Conservation (phyloP, 2,888 invertebrate genomes). For the Epinotia bilunana region DNA sequence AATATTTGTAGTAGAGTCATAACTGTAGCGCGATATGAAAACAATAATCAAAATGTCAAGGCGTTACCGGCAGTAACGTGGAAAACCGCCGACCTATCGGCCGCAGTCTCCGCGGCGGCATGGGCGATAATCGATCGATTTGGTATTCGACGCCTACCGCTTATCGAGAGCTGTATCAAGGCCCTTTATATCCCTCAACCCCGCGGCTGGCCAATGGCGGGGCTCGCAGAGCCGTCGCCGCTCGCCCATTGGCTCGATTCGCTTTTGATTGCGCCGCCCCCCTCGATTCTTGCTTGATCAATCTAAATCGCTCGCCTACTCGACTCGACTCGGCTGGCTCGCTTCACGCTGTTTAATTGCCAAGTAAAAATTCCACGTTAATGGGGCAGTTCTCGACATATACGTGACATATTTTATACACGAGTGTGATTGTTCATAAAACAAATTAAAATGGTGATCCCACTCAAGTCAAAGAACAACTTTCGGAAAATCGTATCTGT, state of each 20-base stretch:
- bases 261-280: conserved; percentile 83
- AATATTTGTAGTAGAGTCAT: conserved; percentile 37
- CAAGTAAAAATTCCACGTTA: conserved; percentile 47
- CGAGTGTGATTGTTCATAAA: neutral
- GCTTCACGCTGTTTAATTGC: conserved; percentile 60
- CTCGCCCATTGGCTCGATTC: conserved; percentile 78
- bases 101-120: conserved; percentile 53
- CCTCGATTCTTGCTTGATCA: conserved; percentile 80
- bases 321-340: conserved; percentile 65
- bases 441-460: neutral
- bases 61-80: conserved; percentile 38
- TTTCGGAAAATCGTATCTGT: neutral
- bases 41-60: conserved; percentile 46
- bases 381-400: conserved; percentile 20
- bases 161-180: conserved; percentile 81
- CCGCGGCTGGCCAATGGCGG: conserved; percentile 72
- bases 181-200: conserved; percentile 77
- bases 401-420: neutral
- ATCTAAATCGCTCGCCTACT: conserved; percentile 77
- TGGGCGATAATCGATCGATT: conserved; percentile 78
- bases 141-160: conserved; percentile 77
- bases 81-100: conserved; percentile 50
- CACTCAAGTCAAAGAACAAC: neutral
- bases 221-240: conserved; percentile 59
- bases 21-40: conserved; percentile 38